Conservation (phyloP, 2,797 vertebrate genomes). For the Graptemys geographica region DNA sequence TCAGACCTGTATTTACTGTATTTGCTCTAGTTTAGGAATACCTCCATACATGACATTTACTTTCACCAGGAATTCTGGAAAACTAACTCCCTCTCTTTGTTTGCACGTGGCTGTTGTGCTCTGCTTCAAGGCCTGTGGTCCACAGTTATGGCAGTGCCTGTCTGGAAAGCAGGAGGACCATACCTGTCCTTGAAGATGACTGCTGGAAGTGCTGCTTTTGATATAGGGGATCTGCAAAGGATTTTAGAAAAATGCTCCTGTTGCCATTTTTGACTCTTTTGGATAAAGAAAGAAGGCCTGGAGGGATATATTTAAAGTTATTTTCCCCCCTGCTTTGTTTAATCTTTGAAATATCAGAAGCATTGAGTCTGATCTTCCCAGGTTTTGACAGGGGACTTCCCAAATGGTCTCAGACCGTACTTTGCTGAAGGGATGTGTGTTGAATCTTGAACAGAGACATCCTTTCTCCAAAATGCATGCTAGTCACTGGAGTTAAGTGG, state of each 20-base stretch:
- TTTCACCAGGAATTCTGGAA: background rate
- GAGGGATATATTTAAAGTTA: fast-evolving
- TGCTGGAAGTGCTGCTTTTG: background rate
- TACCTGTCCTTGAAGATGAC: background rate
- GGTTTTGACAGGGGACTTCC: background rate
- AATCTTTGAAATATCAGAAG: background rate
- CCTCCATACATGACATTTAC: background rate
- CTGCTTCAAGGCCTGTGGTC: background rate
- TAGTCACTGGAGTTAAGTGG: background rate
- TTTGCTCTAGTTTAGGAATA: background rate
- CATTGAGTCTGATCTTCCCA: background rate
- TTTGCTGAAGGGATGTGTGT: background rate
- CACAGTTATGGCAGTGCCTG: background rate
- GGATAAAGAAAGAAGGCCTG: background rate
- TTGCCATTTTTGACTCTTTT: background rate
- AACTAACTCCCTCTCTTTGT: background rate
- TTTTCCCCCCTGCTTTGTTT: background rate
- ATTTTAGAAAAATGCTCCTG: background rate
- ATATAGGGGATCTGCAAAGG: background rate
- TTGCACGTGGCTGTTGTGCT: background rate
- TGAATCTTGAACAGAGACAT: no score
- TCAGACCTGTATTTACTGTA: background rate
- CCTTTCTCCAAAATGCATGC: background rate
- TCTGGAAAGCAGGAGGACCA: background rate
- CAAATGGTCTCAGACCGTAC: background rate